phyloP scores from a whole-genome alignment of 1,140 invertebrate genomes.

The Halictus rubicundus region DNA sequence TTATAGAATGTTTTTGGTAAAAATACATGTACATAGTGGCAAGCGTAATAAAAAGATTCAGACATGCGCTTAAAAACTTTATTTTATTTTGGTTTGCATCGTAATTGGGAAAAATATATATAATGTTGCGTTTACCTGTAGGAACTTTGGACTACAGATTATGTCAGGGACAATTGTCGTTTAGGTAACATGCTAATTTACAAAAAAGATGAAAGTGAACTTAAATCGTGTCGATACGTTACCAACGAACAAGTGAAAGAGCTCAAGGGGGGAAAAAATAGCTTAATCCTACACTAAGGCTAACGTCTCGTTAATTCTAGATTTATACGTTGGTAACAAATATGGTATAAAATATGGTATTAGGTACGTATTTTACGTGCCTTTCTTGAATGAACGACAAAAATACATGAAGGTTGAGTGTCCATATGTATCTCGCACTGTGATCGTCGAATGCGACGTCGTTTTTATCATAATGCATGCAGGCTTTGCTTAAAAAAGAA shows the following conservation, averaged over 20 bases:
- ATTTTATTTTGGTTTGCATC: slow-evolving; percentile 79
- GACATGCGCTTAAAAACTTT: slow-evolving; percentile 75
- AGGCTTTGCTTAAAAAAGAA: slow-evolving; percentile 9
- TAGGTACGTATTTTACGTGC: slow-evolving; percentile 36
- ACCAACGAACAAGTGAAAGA: slow-evolving; percentile 53
- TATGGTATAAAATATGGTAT: slow-evolving; percentile 73
- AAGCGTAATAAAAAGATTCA: slow-evolving; percentile 6
- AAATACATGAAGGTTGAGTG: slow-evolving; percentile 16
- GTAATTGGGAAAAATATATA: slow-evolving; percentile 79
- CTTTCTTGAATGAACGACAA: slow-evolving; percentile 27
- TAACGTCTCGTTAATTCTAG: slow-evolving; percentile 70
- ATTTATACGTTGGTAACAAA: slow-evolving; percentile 77
- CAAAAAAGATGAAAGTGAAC: slow-evolving; percentile 38
- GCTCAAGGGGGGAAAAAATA: slow-evolving; percentile 34
- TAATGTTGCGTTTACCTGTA: slow-evolving; percentile 75
- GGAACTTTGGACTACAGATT: slow-evolving; percentile 79
- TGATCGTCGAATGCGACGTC: slow-evolving; percentile 26
- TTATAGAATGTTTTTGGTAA: no score
- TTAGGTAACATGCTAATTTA: slow-evolving; percentile 55
- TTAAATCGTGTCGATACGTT: slow-evolving; percentile 45
- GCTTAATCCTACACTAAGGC: slow-evolving; percentile 63
- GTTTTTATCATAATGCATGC: slow-evolving; percentile 18
- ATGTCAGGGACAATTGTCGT: slow-evolving; percentile 64
- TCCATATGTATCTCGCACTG: neutral
- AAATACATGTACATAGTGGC: no score